Evolutionary conservation across 2,797 vertebrate species (phyloP), one percentile per base, ranked within the genome.

Genomic region (Pseudomugil tenellus): DNA sequence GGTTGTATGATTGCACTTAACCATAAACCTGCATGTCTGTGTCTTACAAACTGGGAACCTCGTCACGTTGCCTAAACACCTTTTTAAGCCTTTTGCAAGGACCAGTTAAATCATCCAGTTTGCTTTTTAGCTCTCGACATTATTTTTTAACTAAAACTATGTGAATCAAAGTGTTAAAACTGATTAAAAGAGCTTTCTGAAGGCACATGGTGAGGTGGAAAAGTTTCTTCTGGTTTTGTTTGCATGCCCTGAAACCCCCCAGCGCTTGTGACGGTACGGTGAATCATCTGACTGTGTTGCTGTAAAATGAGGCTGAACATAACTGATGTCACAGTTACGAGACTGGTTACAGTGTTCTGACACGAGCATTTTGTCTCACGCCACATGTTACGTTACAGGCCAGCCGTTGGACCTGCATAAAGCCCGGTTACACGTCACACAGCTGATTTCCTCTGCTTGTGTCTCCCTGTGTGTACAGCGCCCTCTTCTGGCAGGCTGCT

Each of bases 401-500:
- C n/a, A n/a, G n/a, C n/a, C n/a, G n/a, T n/a, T n/a, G n/a, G n/a
- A n/a, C n/a, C n/a, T n/a, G n/a, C n/a, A n/a, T n/a, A n/a, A n/a
- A n/a, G n/a, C n/a, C n/a, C n/a, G n/a, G n/a, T n/a, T 63, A 46
- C 32, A 19, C 65, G 2, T 25, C 34, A 32, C 64, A 83, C 74
- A 84, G 59, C 71, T 70, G 43, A 43, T 74, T 39, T 16, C 56
- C 8, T 73, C 4, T 86, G 4, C 51, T 1, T 58, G 0, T 58
- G 28, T 57, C 23, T 29, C 16, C 41, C 9, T 80, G 35, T 76
- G 63, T 83, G 28, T 35, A 54, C 83, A 95, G 94, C 23, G 66
- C 93, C 94, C 78, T 90, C 90, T 80, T 80, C 86, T 63, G 91
- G 89, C 82, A 72, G 81, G 3, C 84, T 95, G 61, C 59, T 94